Evolutionary conservation across 2,888 invertebrate genomes (phyloP).

Genomic region (Dyspetes luteomarginatus): DNA sequence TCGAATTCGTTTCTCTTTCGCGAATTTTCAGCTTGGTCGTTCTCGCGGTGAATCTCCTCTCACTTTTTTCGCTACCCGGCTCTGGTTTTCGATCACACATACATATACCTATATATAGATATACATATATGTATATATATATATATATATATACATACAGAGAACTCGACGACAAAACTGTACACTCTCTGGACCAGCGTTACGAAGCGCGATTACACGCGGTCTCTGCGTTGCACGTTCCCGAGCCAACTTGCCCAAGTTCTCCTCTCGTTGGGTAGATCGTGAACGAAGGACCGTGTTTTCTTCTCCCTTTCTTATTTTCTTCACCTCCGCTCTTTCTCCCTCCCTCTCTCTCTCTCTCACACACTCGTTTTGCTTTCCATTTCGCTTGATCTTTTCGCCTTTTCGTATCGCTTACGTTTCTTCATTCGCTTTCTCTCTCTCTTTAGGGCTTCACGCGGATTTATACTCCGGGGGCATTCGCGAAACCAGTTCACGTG

Average conservation of each 20-base stretch:
- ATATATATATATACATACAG: background rate
- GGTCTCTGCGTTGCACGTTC: slow-evolving; percentile 64
- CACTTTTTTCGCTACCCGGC: slow-evolving; percentile 41
- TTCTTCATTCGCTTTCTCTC: slow-evolving; percentile 23
- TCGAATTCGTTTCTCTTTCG: background rate
- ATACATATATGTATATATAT: background rate
- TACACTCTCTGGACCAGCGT: slow-evolving; percentile 37
- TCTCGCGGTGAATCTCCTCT: slow-evolving; percentile 19
- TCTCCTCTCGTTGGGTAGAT: slow-evolving; percentile 10
- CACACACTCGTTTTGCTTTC: slow-evolving; percentile 37
- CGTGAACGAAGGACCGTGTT: slow-evolving; percentile 21
- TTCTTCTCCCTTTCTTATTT: slow-evolving; percentile 32
- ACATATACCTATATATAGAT: background rate
- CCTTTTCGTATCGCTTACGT: slow-evolving; percentile 67
- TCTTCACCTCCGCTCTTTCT: slow-evolving; percentile 8
- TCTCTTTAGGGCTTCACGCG: slow-evolving; percentile 63
- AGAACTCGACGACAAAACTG: slow-evolving; percentile 47
- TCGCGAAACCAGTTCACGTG: slow-evolving; percentile 79
- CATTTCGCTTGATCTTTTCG: slow-evolving; percentile 54
- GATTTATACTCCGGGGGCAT: slow-evolving; percentile 55
- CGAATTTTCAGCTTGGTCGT: slow-evolving; percentile 4
- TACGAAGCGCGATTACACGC: slow-evolving; percentile 62
- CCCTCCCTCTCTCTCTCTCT: slow-evolving; percentile 26
- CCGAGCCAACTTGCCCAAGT: slow-evolving; percentile 46
- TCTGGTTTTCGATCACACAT: background rate